Base-by-base conservation (phyloP, 2,888 invertebrate species). In the Polyommatus icarus region DNA sequence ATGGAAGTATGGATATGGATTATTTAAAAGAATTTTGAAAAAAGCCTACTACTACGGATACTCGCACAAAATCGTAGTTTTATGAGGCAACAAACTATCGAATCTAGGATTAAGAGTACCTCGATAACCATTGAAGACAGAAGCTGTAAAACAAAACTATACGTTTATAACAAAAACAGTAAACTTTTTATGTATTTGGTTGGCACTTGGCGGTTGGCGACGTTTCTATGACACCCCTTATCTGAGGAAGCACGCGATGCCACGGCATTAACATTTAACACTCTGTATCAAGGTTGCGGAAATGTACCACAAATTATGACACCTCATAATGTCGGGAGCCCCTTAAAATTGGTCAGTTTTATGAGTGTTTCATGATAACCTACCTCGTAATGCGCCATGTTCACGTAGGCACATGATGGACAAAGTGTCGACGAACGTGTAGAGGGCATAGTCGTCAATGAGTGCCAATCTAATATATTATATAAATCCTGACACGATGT, bases 191-290 rank as follows among this genome's bases (percentile, higher is more conserved):
- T 88, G 80, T 83, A 84, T 84, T 84, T 84, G 86, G 87, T 86
- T 36, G 36, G 24, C 24, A 1, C 24, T n/a, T n/a, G 24, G 84
- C 83, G 84, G 86, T 90, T 88, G 85, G 84, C 89, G 90, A 90
- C 91, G 88, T 89, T 87, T 88, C 90, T 88, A 89, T 91, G 91
- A 92, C 91, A 90, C 89, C 88, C 88, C 90, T 92, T 93, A 93
- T 93, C 92, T 91, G 82, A 78, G 82, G 81, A 83, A 87, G 85
- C 93, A 93, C 92, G 93, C 93, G 89, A 93, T 89, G 86, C 82
- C 82, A 82, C 79, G 79, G 80, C 79, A 79, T 82, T 79, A 80
- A 80, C 79, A 80, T 78, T 82, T 79, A 80, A 80, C 78, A 80
- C 78, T 78, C 80, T 79, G 77, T 80, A 79, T 80, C 78, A 79